Conservation (phyloP, 1,140 invertebrate species). For the Holotrichia oblita region DNA sequence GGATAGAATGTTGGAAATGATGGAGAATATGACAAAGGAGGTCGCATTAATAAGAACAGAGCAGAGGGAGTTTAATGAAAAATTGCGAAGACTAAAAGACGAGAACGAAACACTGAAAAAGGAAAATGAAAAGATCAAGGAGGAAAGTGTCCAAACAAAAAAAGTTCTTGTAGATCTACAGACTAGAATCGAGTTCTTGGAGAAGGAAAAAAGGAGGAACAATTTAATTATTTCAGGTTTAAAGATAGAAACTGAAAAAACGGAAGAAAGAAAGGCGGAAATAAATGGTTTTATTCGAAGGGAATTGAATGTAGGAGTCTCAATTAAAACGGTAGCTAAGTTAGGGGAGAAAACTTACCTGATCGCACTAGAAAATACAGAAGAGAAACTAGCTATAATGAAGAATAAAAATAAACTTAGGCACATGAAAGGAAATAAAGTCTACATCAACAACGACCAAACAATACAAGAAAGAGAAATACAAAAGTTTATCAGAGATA, state of each 20-base stretch:
- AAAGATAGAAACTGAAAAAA: not conserved
- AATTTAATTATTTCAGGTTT: not conserved
- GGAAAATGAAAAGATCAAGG: not conserved
- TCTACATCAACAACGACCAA: not conserved
- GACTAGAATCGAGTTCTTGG: not conserved
- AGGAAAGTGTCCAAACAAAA: too few relatives aligned
- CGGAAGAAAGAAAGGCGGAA: not conserved
- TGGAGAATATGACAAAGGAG: not conserved
- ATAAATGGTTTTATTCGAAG: not conserved
- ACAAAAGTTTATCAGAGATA: not conserved
- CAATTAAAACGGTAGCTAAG: conserved; percentile 40
- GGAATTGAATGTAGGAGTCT: not conserved
- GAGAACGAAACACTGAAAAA: not conserved
- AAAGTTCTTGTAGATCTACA: not conserved
- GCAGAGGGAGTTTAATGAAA: not conserved
- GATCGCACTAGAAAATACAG: not conserved
- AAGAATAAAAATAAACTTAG: conserved; percentile 14
- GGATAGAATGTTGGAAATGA: not conserved
- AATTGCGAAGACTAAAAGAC: not conserved
- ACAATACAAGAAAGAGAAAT: conserved; percentile 16
- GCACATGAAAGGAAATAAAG: not conserved
- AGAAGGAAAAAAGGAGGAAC: conserved; percentile 6
- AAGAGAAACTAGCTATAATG: not conserved
- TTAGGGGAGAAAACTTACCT: conserved; percentile 38
- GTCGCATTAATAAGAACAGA: not conserved